phyloP scores from a whole-genome alignment of 2,888 invertebrate species.

The Holacanthella duospinosa region DNA sequence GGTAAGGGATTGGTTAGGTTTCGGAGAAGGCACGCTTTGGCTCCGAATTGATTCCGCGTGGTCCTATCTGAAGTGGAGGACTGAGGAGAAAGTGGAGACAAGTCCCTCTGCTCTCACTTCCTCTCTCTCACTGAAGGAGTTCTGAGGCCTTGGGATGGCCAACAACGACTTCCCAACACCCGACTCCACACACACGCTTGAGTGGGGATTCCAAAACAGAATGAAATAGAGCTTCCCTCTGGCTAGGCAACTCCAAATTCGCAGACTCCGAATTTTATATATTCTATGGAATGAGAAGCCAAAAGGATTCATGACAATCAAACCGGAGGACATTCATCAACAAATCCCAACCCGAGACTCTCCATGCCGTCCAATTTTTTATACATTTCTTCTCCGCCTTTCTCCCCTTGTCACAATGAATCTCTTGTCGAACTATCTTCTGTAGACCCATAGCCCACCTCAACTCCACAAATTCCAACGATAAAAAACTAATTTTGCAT shows the following conservation, averaged over 20 bases:
- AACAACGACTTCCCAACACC: too few species aligned
- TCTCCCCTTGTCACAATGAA: constrained; percentile 7
- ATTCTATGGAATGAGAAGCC: too few species aligned
- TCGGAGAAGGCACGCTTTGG: constrained; percentile 24
- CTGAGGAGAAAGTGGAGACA: background rate
- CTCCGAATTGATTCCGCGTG: constrained; percentile 36
- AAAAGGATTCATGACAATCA: constrained; percentile 16
- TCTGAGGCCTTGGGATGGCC: background rate
- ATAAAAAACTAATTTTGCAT: constrained; percentile 6
- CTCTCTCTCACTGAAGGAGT: constrained; percentile 1
- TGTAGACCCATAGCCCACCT: too few species aligned
- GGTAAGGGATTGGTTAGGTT: background rate
- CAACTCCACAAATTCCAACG: background rate
- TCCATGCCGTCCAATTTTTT: background rate
- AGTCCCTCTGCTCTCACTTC: constrained; percentile 2
- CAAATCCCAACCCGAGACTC: constrained; percentile 9
- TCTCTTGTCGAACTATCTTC: too few species aligned
- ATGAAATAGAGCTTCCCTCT: constrained; percentile 8
- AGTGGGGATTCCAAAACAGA: background rate
- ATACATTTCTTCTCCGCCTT: constrained; percentile 3
- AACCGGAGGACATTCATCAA: constrained; percentile 24
- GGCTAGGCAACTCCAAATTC: constrained; percentile 24
- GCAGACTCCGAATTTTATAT: too few species aligned
- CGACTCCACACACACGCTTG: background rate
- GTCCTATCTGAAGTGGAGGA: constrained; percentile 14